Evolutionary conservation across 2,797 vertebrate species (phyloP).

Genomic region (Crypturellus tataupa): DNA sequence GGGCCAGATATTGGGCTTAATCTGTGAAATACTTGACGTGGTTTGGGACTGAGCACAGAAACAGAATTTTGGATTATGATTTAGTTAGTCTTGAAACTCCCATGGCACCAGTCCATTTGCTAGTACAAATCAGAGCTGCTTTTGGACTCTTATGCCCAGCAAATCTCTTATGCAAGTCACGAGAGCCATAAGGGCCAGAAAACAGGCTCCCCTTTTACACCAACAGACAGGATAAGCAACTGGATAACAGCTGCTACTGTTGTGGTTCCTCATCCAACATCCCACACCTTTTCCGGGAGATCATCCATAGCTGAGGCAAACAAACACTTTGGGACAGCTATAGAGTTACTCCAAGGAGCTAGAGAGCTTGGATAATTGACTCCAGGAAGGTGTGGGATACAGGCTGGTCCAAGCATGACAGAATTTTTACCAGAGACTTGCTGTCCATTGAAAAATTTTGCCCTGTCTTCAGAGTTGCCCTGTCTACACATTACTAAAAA

Average conservation of each 20-base stretch:
- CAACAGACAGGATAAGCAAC: neutral
- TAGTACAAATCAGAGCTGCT: neutral
- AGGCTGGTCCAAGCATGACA: neutral
- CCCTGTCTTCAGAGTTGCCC: neutral
- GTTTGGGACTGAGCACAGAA: neutral
- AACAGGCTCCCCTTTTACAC: neutral
- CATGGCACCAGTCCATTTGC: neutral
- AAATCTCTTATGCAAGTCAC: neutral
- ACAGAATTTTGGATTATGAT: neutral
- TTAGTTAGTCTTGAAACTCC: neutral
- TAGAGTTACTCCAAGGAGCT: neutral
- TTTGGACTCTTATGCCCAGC: neutral
- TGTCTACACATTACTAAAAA: neutral
- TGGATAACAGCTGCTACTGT: neutral
- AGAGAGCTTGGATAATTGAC: neutral
- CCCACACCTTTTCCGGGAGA: neutral
- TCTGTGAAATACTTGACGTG: neutral
- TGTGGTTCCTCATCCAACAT: neutral
- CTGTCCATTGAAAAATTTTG: neutral
- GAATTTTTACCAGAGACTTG: neutral
- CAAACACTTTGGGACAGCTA: neutral
- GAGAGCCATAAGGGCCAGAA: neutral
- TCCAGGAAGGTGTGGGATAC: neutral
- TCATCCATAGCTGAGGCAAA: neutral
- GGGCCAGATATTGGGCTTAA: neutral